Evolutionary conservation across 1,140 invertebrate species (phyloP), one percentile per base, ranked within the genome.

Genomic region (Ips typographus): DNA sequence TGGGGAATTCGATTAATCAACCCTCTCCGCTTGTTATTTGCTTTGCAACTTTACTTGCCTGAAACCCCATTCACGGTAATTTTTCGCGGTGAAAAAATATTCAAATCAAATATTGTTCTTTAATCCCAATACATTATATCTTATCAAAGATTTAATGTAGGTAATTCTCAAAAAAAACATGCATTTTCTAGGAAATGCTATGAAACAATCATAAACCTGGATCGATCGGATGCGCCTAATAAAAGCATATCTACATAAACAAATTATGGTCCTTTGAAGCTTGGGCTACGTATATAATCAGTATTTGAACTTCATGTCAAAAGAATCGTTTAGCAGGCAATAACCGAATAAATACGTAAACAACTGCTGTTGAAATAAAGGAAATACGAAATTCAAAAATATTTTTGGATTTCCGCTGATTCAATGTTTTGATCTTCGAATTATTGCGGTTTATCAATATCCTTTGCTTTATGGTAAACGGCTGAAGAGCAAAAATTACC

Each of bases 1-100:
- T 65, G 39, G 51, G 8, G n/a, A 49, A 55, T 65, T 65, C 52
- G 39, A 56, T 65, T 65, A 56, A 65, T 65, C 63, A 65, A 65
- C 49, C 37, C 61, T 53, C 22, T 47, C 36, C 36, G 36, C 36
- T 55, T 6, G 4, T 5, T 55, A 55, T 55, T 55, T 55, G 52
- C 52, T 55, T 55, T 55, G 52, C 22, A 22, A 22, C 22, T 22
- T 22, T 22, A 22, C 22, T 22, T 22, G 22, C 22, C 22, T 22
- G 22, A 22, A 22, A 22, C 22, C 22, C 22, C 22, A 22, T 22
- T 22, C 22, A 22, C 22, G 22, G 22, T 22, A 22, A 22, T 22
- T 22, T 22, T 22, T 22, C 22, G 22, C 22, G 22, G 22, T 22
- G 22, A 22, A 22, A 22, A 22, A 22, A 22, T 22, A 22, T 22